These are phyloP conservation scores for Coelopa pilipes DNA, from an alignment of 2,888 invertebrate genomes.

Conservation along the genomic window DNA sequence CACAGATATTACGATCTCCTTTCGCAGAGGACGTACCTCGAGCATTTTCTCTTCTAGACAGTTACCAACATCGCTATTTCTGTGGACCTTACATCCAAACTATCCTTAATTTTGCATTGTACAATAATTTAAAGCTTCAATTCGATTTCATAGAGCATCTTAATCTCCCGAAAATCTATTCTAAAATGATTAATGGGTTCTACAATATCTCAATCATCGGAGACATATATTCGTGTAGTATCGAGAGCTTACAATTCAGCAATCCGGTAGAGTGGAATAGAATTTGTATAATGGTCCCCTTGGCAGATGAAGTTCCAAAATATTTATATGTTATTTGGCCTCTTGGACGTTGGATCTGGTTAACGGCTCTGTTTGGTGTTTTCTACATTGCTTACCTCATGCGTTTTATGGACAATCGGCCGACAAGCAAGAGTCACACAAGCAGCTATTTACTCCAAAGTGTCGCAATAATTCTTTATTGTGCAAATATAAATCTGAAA, in stretches of 20 bases:
- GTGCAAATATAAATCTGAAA: slow-evolving; percentile 53
- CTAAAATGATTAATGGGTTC: slow-evolving; percentile 42
- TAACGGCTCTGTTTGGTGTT: slow-evolving; percentile 46
- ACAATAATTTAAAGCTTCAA: slow-evolving; percentile 47
- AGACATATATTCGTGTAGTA: slow-evolving; percentile 37
- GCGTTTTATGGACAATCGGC: slow-evolving; percentile 49
- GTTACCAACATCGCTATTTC: slow-evolving; percentile 23
- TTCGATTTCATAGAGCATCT: slow-evolving; percentile 45
- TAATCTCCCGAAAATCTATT: slow-evolving; percentile 45
- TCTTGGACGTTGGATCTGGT: slow-evolving; percentile 57
- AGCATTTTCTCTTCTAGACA: slow-evolving; percentile 44
- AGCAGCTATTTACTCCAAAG: slow-evolving; percentile 53
- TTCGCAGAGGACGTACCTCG: slow-evolving; percentile 49
- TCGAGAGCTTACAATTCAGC: slow-evolving; percentile 46
- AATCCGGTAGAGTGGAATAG: slow-evolving; percentile 56
- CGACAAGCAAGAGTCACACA: slow-evolving; percentile 19
- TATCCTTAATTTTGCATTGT: slow-evolving; percentile 49
- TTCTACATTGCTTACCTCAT: slow-evolving; percentile 57
- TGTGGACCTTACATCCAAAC: slow-evolving; percentile 52
- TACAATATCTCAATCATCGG: slow-evolving; percentile 56
- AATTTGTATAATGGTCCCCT: slow-evolving; percentile 61
- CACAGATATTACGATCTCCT: slow-evolving; percentile 35
- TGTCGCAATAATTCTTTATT: slow-evolving; percentile 54
- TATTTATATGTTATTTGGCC: slow-evolving; percentile 60
- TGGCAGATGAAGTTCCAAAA: slow-evolving; percentile 59